Evolutionary conservation across 2,888 invertebrate species (phyloP), one percentile per base, ranked within the genome.

Genomic region (Argyresthia albistria): DNA sequence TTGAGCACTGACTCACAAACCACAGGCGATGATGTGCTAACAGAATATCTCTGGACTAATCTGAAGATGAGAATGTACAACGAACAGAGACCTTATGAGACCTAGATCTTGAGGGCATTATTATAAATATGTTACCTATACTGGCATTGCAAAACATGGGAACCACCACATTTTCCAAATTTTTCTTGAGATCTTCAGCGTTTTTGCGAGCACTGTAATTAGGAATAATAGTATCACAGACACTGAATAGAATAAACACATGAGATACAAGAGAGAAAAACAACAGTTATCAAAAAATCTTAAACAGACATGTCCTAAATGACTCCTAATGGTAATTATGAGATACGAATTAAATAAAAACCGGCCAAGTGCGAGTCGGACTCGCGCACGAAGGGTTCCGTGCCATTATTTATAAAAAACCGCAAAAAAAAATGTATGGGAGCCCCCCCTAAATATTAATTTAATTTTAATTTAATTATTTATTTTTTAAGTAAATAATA

Each of bases 81-180:
- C 73, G 75, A 70, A 70, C 39, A 76, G 36, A 42, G 35, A 42
- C 45, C 36, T 42, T 42, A 12, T 70, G 64, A 80, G 72, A 80
- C 86, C 83, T 84, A 86, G 66, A 75, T 77, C 81, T 83, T 72
- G 82, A 84, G 74, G 78, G 72, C 86, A 83, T 87, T 87, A 87
- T 83, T 84, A 86, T 79, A 86, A 87, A 86, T 82, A 80, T 80
- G 88, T 89, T 90, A 80, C 93, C 93, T 73, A 94, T 90, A 77
- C 93, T 93, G 62, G 98, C 94, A 80, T 95, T 96, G 88, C 98
- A 98, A 90, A 98, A 99, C 94, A 99, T 97, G 66, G 98, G 97
- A 69, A 98, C 96, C 66, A 99, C 97, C 69, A 98, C 97, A 74
- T 93, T 93, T 89, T 97, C 97, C 84, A 99, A 90, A 72, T 95